A percentile compares a stretch with the other conserved stretches of the same genome.
Evolutionary conservation across 2,797 vertebrate genomes (phyloP).

Genomic region (Petrocephalus schoutedeni): DNA sequence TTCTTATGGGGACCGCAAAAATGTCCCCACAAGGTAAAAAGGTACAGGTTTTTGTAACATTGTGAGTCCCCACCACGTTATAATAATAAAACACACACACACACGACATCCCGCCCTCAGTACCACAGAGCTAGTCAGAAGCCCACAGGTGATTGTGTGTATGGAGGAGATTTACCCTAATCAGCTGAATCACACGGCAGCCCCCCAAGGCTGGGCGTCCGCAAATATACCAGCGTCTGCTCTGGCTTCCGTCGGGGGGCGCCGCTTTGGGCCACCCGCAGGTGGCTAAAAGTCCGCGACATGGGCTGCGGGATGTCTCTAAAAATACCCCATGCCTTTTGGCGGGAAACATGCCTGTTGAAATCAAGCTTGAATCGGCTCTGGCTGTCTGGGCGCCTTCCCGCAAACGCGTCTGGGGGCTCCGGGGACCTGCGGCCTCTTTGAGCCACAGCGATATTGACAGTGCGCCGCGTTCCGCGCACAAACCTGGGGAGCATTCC

Average conservation of each 20-base stretch:
- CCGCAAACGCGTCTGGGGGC: slow-evolving; percentile 60
- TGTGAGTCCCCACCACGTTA: no score
- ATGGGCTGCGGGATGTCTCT: slow-evolving; percentile 66
- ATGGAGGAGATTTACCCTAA: slow-evolving; percentile 13
- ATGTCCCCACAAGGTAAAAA: no score
- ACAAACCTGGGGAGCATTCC: slow-evolving; percentile 53
- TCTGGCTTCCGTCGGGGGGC: slow-evolving; percentile 52
- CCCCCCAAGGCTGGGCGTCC: neutral
- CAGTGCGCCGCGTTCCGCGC: slow-evolving; percentile 50
- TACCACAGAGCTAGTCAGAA: neutral
- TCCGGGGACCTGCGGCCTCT: slow-evolving; percentile 50
- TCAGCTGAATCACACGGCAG: slow-evolving; percentile 17
- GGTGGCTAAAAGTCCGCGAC: slow-evolving; percentile 69
- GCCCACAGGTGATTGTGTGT: slow-evolving; percentile 12
- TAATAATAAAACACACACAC: neutral
- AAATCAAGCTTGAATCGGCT: slow-evolving; percentile 71
- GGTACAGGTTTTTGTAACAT: no score
- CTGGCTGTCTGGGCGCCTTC: slow-evolving; percentile 66
- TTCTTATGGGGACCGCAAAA: no score
- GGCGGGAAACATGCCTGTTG: slow-evolving; percentile 71
- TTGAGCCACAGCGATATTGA: slow-evolving; percentile 64
- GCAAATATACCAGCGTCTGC: slow-evolving; percentile 36
- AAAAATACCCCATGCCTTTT: slow-evolving; percentile 69
- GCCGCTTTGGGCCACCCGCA: slow-evolving; percentile 61
- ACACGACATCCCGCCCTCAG: neutral